These are phyloP conservation scores for Melanotaenia parkinsoni DNA, from an alignment of 2,797 vertebrate genomes.

Conservation along the genomic window DNA sequence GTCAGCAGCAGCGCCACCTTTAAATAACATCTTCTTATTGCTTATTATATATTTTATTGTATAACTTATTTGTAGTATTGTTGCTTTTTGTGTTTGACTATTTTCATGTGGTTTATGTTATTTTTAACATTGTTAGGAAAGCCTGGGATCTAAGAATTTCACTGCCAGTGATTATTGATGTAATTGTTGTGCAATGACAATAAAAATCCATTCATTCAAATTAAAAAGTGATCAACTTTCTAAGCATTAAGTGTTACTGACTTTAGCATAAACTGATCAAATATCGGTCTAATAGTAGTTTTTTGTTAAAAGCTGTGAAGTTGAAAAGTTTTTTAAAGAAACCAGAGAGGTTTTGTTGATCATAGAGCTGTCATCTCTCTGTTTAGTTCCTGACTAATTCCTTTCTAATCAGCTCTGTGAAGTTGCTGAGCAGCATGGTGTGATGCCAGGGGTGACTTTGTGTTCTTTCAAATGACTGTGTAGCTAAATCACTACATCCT, in stretches of 20 bases:
- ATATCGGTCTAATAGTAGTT: background rate
- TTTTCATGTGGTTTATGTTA: no score
- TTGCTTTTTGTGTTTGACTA: no score
- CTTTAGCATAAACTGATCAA: background rate
- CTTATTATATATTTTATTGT: no score
- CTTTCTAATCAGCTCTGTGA: conserved; percentile 48
- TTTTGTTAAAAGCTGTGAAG: conserved; percentile 7
- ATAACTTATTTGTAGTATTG: no score
- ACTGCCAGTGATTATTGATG: no score
- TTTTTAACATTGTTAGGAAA: no score
- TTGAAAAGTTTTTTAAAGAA: background rate
- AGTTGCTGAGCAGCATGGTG: conserved; percentile 28
- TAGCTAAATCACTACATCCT: conserved; percentile 56
- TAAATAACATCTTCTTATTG: no score
- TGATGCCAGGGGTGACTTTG: conserved; percentile 32
- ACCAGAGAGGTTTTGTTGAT: conserved; percentile 26
- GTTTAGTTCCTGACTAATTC: conserved; percentile 25
- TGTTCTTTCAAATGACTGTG: conserved; percentile 45
- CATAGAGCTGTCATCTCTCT: conserved; percentile 11
- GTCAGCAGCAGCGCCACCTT: no score
- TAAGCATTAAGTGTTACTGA: background rate
- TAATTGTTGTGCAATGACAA: no score
- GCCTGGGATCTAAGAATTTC: no score
- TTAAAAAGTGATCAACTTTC: no score
- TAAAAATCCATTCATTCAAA: no score